Base-by-base conservation (phyloP, 2,797 vertebrate species). In the Orientallactaga sibirica region DNA sequence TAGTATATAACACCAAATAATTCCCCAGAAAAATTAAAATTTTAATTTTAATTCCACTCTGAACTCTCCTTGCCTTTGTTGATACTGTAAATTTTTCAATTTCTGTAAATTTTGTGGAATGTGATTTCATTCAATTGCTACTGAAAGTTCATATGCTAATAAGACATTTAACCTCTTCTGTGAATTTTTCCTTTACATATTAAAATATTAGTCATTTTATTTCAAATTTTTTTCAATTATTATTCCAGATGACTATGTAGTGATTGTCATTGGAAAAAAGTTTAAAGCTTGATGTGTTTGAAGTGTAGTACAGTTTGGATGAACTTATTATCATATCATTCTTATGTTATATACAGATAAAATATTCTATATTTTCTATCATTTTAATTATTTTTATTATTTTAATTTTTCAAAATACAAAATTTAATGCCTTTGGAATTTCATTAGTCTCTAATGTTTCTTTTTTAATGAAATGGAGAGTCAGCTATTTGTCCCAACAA, bases 91-190 rank as follows among this genome's bases (percentile, higher is more conserved):
- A 88, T 80, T 88, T 79, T 77, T 92, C 88, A 80, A 89, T 88
- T 86, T 93, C 86, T 90, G 12, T 27, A 90, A 79, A 88, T 86
- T 93, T 89, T 80, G 14, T 83, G 48, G 62, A 88, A 83, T 55
- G 9, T 91, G 77, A 88, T 58, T 76, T 86, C n/a, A 92, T 82
- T 85, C 93, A 12, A 71, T 75, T 78, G 93, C 19, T 89, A 92
- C 24, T 78, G 16, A 24, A 88, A 66, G 90, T 93, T 88, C 83
- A 76, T 52, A 55, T 77, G 68, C 48, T 92, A 88, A 84, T 73
- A 62, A 84, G 33, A 9, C 18, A 79, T 84, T 86, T 91, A 10
- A 61, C 37, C 3, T 67, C 64, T 81, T 90, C 25, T 37, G 14
- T 86, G 19, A 80, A 24, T 88, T 81, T 80, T 87, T 92, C 68